phyloP scores from a whole-genome alignment of 2,113 vertebrate species.

The Morone chrysops region DNA sequence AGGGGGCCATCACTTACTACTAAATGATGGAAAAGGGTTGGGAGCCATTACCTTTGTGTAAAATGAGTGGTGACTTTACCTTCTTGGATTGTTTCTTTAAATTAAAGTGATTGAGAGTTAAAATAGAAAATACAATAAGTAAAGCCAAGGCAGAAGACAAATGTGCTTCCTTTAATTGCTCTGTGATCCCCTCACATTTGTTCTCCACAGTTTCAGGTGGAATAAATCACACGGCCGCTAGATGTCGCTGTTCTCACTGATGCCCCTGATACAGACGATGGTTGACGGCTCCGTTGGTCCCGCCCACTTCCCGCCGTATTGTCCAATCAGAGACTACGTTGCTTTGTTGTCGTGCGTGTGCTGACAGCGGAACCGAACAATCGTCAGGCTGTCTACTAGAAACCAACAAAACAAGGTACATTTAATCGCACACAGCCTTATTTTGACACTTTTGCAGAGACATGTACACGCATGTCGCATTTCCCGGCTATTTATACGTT shows the following conservation, averaged over 20 bases:
- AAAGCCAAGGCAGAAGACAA: neutral
- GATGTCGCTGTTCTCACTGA: constrained; percentile 47
- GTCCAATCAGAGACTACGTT: constrained; percentile 78
- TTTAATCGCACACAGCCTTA: neutral
- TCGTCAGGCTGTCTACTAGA: constrained; percentile 54
- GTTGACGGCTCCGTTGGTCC: constrained; percentile 15
- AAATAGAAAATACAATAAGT: neutral
- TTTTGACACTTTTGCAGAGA: neutral
- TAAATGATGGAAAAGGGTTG: too few relatives aligned
- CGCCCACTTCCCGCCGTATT: constrained; percentile 5
- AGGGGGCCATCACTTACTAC: too few relatives aligned
- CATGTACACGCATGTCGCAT: fast-evolving
- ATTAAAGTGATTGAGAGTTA: neutral
- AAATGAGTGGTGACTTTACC: too few relatives aligned
- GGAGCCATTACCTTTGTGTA: too few relatives aligned
- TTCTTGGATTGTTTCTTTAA: too few relatives aligned
- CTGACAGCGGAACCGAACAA: constrained; percentile 69
- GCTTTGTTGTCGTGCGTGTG: constrained; percentile 76
- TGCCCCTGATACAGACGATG: neutral
- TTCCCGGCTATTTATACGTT: fast-evolving
- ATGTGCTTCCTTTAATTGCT: neutral
- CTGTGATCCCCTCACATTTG: neutral
- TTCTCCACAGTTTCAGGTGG: neutral
- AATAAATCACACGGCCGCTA: constrained; percentile 27
- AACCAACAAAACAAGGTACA: constrained; percentile 78